phyloP scores from a whole-genome alignment of 2,113 vertebrate genomes.

The Micromys minutus region DNA sequence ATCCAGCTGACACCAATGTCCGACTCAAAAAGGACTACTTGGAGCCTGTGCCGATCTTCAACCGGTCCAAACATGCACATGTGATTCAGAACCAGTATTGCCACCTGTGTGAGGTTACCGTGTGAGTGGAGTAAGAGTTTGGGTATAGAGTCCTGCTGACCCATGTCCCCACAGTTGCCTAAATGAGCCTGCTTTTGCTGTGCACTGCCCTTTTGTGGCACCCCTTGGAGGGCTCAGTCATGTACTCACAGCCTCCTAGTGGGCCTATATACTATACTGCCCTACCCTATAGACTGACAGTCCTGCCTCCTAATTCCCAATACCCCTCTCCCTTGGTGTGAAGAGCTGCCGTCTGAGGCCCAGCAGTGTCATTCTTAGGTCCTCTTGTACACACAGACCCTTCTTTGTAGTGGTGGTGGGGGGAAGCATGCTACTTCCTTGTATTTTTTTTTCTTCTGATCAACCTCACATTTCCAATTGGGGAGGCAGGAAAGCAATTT shows the following conservation, averaged over 20 bases:
- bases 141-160: background rate
- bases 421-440: background rate
- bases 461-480: background rate
- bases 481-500: background rate
- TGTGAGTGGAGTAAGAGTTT: slow-evolving; percentile 81
- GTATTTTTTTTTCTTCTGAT: background rate
- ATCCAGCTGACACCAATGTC: slow-evolving; percentile 84
- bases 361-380: too few relatives aligned
- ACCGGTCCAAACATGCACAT: slow-evolving; percentile 83
- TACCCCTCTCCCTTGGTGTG: background rate
- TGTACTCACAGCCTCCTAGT: background rate
- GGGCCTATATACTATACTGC: background rate
- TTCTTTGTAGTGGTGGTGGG: background rate
- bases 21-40: slow-evolving; percentile 83
- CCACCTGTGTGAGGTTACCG: slow-evolving; percentile 84
- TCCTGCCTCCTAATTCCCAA: background rate
- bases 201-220: background rate
- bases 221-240: background rate
- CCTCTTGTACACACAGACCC: background rate
- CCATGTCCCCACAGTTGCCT: background rate
- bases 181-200: background rate
- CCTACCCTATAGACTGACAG: too few relatives aligned
- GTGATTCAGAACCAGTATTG: slow-evolving; percentile 88
- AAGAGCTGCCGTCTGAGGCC: background rate
- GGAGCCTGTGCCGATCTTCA: slow-evolving; percentile 81